Percentiles rank a stretch among this genome's conserved stretches.
Evolutionary conservation across 2,888 invertebrate species (phyloP).

Genomic region (Unio pictorum): DNA sequence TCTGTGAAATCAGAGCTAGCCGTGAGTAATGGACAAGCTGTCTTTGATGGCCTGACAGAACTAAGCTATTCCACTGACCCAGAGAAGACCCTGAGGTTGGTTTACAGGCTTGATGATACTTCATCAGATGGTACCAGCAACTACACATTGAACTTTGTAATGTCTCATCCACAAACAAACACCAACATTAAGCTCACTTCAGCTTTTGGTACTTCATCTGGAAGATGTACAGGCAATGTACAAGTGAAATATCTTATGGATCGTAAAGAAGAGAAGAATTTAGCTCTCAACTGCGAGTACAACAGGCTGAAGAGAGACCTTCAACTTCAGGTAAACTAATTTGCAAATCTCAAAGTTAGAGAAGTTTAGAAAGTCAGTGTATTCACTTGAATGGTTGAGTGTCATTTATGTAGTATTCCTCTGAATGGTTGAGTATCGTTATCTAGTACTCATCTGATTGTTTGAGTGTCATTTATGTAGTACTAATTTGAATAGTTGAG

Average conservation of each 20-base stretch:
- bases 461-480: too few species aligned
- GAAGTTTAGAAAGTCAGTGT: too few species aligned
- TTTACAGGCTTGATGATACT: too few species aligned
- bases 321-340: constrained; percentile 19
- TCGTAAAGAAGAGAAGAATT: constrained; percentile 36
- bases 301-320: constrained; percentile 12
- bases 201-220: constrained; percentile 27
- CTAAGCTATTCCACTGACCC: constrained; percentile 52
- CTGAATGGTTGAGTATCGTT: too few species aligned
- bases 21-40: constrained; percentile 30
- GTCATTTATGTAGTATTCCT: too few species aligned
- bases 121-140: too few species aligned
- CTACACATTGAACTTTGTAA: constrained; percentile 14
- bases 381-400: background rate
- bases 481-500: too few species aligned
- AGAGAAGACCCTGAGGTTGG: constrained; percentile 24
- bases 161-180: constrained; percentile 53
- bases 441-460: too few species aligned
- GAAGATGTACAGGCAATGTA: constrained; percentile 31
- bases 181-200: constrained; percentile 49
- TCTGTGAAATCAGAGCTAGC: constrained; percentile 41
- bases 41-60: constrained; percentile 46
- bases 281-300: constrained; percentile 20
- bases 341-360: too few species aligned
- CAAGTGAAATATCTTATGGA: constrained; percentile 45